phyloP scores from a whole-genome alignment of 2,888 invertebrate genomes.

The Andrena camellia region DNA sequence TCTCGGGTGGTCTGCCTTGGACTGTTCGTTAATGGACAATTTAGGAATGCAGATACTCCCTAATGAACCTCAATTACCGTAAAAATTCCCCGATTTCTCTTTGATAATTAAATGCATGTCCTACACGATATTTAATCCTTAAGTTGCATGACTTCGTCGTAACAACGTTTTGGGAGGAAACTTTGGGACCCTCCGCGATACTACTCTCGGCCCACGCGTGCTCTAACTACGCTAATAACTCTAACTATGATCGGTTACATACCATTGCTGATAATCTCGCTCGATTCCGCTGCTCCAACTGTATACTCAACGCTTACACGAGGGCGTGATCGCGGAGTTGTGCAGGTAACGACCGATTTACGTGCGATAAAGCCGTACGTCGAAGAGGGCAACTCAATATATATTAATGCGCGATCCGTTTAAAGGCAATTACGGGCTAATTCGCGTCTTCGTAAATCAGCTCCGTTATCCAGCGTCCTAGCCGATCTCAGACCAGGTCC shows the following conservation, averaged over 20 bases:
- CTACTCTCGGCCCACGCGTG: not conserved
- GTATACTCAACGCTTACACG: conserved; percentile 36
- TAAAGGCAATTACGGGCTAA: conserved; percentile 58
- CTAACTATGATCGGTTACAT: conserved; percentile 36
- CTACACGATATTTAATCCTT: not conserved
- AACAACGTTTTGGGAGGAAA: not conserved
- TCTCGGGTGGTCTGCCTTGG: not conserved
- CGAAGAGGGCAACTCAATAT: conserved; percentile 42
- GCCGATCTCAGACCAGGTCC: not conserved
- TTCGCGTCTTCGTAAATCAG: conserved; percentile 66
- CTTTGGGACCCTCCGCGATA: not conserved
- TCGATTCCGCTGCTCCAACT: conserved; percentile 20
- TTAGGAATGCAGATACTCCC: conserved; percentile 15
- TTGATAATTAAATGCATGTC: conserved; percentile 8
- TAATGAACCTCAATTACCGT: conserved; percentile 34
- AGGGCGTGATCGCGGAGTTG: conserved; percentile 18
- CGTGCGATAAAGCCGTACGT: conserved; percentile 55
- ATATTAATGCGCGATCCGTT: conserved; percentile 59
- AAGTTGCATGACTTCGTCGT: not conserved
- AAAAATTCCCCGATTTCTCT: not conserved
- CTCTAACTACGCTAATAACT: conserved; percentile 23
- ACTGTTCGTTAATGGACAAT: conserved; percentile 32
- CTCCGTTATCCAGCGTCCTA: not conserved
- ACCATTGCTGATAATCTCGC: conserved; percentile 33
- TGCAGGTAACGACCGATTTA: conserved; percentile 50